These are phyloP conservation scores for Psilanteris sp. DNA, from an alignment of 1,140 invertebrate genomes.

Conservation along the genomic window DNA sequence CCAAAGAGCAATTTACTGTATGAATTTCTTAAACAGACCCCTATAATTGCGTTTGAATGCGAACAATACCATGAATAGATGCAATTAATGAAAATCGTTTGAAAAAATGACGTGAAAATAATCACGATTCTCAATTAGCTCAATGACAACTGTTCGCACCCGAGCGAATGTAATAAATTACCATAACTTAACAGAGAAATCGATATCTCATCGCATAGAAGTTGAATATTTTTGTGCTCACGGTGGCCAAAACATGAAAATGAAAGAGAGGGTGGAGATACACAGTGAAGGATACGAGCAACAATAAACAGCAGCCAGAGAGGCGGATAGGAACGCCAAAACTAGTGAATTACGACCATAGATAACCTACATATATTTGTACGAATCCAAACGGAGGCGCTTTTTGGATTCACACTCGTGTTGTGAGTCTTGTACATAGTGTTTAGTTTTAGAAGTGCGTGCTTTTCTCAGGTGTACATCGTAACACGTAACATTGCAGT, in stretches of 20 bases:
- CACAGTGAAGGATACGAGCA: conserved; percentile 52
- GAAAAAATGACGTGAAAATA: conserved; percentile 14
- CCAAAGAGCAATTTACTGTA: background rate
- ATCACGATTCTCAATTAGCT: conserved; percentile 25
- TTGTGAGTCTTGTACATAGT: conserved; percentile 21
- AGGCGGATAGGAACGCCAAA: conserved; percentile 65
- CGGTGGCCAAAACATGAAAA: conserved; percentile 45
- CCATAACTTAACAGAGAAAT: conserved; percentile 28
- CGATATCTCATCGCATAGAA: conserved; percentile 39
- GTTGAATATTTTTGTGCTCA: conserved; percentile 44
- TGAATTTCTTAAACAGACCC: background rate
- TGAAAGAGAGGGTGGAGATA: conserved; percentile 38
- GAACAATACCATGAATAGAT: conserved; percentile 5
- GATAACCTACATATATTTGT: conserved; percentile 69
- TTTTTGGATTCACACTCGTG: conserved; percentile 40
- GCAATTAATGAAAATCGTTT: conserved; percentile 10
- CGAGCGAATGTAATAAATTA: conserved; percentile 24
- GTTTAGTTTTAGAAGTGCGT: conserved; percentile 5
- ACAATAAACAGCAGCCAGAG: conserved; percentile 60
- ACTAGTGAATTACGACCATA: conserved; percentile 65
- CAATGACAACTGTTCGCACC: conserved; percentile 4
- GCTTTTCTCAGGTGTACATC: background rate
- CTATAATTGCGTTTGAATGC: conserved; percentile 22
- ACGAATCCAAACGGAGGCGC: conserved; percentile 15
- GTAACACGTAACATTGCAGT: no score